Base-by-base conservation (phyloP, 2,113 vertebrate species). In the Columba janthina region DNA sequence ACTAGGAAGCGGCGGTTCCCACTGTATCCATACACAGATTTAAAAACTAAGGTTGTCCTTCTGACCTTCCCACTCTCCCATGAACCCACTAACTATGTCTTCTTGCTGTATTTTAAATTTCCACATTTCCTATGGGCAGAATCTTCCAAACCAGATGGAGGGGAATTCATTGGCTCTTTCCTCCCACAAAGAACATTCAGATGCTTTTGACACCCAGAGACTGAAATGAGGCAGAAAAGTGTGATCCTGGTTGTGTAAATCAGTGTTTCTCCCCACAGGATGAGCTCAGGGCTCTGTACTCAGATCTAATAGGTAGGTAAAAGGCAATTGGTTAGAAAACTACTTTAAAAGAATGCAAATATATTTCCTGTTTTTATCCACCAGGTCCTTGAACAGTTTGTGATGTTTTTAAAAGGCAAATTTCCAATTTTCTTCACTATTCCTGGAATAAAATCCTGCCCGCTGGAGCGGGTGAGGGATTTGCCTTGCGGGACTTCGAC, bases 281-380 rank as follows among this genome's bases (percentile, higher is more conserved):
- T 24, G 25, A 7, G 10, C 32, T 46, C 26, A 4, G 67, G 29
- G 15, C 71, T 88, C 28, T 73, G 26, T n/a, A 26, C 56, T 76
- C 36, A 31, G 71, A 56, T 44, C 64, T 58, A 9, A 19, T 1
- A 21, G 36, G 72, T 70, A 65, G 76, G 83, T 54, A 67, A 95
- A 94, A 92, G 67, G 85, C 69, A 94, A 77, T 46, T 66, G 22
- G 51, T 71, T 86, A 81, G 46, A 80, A 89, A 93, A 66, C 32
- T 84, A 14, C 46, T 58, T 36, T 54, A 25, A 53, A 95, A 86
- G 75, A 93, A 93, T 81, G 86, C 66, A 89, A 94, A 88, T 80
- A 6, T 28, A 42, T 91, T 91, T 93, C 56, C 25, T 93, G 15
- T 15, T 90, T 90, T 94, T 57, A 71, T 82, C 46, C 67, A 80